These are phyloP conservation scores for Karalla daura DNA, from an alignment of 2,797 vertebrate species.

Conservation along the genomic window DNA sequence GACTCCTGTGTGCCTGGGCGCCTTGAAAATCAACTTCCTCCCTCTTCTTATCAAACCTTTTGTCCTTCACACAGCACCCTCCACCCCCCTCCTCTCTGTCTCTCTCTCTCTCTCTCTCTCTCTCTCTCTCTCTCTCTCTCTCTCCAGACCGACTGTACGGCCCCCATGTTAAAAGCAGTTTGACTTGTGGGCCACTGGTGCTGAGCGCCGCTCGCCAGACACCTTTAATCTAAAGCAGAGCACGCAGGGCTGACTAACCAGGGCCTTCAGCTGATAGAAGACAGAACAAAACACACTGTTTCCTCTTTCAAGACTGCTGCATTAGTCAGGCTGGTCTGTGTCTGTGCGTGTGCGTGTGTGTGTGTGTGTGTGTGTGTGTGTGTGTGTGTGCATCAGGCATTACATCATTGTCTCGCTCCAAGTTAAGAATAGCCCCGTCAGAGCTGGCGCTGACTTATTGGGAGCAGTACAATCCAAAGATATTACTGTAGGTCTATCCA, in stretches of 20 bases:
- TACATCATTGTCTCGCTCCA: slow-evolving; percentile 84
- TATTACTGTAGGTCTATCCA: slow-evolving; percentile 85
- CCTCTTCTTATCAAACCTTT: slow-evolving; percentile 72
- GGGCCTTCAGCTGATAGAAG: slow-evolving; percentile 82
- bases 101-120: too few species aligned
- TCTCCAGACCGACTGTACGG: slow-evolving; percentile 54
- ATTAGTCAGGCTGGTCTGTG: slow-evolving; percentile 82
- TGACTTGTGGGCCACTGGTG: slow-evolving; percentile 74
- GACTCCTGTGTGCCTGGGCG: slow-evolving; percentile 55
- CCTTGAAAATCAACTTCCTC: slow-evolving; percentile 76
- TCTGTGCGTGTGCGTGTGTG: slow-evolving; percentile 77
- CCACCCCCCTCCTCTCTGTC: too few species aligned
- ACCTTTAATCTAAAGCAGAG: slow-evolving; percentile 84
- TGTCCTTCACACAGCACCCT: slow-evolving; percentile 63
- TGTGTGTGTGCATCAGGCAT: slow-evolving; percentile 80
- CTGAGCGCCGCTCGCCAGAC: slow-evolving; percentile 75
- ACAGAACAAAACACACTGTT: slow-evolving; percentile 83
- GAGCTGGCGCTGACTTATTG: slow-evolving; percentile 83
- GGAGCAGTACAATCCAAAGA: slow-evolving; percentile 86
- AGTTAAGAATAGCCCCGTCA: slow-evolving; percentile 85
- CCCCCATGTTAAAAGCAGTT: slow-evolving; percentile 75
- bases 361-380: slow-evolving; percentile 75
- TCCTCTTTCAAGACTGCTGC: slow-evolving; percentile 83
- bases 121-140: too few species aligned
- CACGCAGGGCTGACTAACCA: slow-evolving; percentile 79